phyloP scores from a whole-genome alignment of 2,113 vertebrate species.

The Proterorhinus semilunaris region DNA sequence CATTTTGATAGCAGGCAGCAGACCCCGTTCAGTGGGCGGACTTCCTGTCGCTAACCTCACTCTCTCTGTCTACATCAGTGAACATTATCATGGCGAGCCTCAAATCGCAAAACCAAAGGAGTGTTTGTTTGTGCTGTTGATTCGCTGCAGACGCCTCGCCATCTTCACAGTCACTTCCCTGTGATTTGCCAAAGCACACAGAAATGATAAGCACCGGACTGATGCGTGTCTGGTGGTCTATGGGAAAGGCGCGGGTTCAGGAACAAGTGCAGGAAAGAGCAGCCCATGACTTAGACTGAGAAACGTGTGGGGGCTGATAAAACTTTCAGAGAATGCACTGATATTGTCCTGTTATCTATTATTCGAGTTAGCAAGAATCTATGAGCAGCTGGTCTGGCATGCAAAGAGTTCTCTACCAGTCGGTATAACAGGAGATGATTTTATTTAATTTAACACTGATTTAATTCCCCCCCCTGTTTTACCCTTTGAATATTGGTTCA shows the following conservation, averaged over 20 bases:
- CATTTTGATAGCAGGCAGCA: conserved; percentile 47
- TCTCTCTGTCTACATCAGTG: conserved; percentile 33
- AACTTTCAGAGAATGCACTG: conserved; percentile 26
- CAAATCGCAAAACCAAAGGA: conserved; percentile 29
- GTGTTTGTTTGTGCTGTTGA: conserved; percentile 55
- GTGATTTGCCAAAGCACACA: conserved; percentile 88
- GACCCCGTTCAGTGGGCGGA: conserved; percentile 54
- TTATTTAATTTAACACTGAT: too few relatives aligned
- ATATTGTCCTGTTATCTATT: conserved; percentile 32
- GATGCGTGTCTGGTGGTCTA: conserved; percentile 72
- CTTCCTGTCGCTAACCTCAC: conserved; percentile 62
- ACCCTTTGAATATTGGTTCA: too few relatives aligned
- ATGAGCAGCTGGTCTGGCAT: not conserved
- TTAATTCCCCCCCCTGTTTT: too few relatives aligned
- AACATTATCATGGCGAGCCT: conserved; percentile 51
- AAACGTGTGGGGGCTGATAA: conserved; percentile 50
- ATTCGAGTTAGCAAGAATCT: conserved; percentile 16
- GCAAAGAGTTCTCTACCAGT: not conserved
- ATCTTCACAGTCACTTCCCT: conserved; percentile 86
- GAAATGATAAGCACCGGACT: conserved; percentile 75
- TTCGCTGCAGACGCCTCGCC: conserved; percentile 49
- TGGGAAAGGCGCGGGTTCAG: conserved; percentile 81
- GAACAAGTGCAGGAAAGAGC: conserved; percentile 68
- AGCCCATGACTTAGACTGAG: conserved; percentile 51
- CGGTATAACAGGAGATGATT: too few relatives aligned